A percentile compares a stretch with the other conserved stretches of the same genome.
Evolutionary conservation across 37 sponge, comb jelly and placozoan species (phyloP).

Genomic region (Geodia barretti): DNA sequence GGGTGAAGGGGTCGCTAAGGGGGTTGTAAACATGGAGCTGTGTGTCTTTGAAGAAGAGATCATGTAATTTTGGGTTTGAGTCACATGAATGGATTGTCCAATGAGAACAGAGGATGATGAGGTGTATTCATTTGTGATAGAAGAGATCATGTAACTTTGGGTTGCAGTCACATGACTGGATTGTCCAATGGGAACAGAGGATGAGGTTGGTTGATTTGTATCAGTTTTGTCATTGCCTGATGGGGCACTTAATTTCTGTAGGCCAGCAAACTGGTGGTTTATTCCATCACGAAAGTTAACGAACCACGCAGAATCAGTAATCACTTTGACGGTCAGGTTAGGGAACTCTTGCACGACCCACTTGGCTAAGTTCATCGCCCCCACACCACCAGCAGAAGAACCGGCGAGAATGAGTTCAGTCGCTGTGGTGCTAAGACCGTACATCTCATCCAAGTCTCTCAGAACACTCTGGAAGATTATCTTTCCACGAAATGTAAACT

Average conservation of each 20-base stretch:
- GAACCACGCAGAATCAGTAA: constrained; percentile 74
- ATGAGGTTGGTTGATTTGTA: background rate
- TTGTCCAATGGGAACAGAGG: background rate
- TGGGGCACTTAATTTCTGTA: background rate
- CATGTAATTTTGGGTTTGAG: background rate
- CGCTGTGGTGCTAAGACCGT: constrained; percentile 12
- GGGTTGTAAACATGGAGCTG: background rate
- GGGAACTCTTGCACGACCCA: constrained; percentile 13
- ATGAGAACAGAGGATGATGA: background rate
- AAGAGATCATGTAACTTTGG: background rate
- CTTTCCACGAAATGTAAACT: constrained; percentile 62
- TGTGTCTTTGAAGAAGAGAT: background rate
- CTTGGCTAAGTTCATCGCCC: constrained; percentile 38
- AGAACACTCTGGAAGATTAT: constrained; percentile 33
- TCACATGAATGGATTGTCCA: background rate
- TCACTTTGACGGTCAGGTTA: constrained; percentile 6
- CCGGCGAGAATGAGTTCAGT: constrained; percentile 54
- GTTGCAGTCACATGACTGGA: background rate
- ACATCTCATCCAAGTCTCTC: constrained; percentile 9
- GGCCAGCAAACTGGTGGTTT: background rate
- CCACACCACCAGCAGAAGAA: constrained; percentile 71
- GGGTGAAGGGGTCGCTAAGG: background rate
- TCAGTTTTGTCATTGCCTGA: background rate
- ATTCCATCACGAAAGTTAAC: constrained; percentile 51
- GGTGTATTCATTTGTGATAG: background rate